Base-by-base conservation (phyloP, 2,113 vertebrate genomes). In the Baryphthengus martii region DNA sequence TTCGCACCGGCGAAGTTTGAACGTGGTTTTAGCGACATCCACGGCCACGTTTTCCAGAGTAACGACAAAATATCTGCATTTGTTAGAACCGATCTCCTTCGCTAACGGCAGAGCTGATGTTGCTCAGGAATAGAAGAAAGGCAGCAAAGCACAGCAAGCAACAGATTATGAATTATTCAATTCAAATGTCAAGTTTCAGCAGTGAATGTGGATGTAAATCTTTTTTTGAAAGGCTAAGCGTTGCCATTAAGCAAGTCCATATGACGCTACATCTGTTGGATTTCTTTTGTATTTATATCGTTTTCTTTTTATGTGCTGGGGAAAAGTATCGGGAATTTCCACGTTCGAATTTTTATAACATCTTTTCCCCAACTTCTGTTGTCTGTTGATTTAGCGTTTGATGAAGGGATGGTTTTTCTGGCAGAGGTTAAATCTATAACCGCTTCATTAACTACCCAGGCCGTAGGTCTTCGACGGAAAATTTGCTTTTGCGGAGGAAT, bases 171-270 rank as follows among this genome's bases (percentile, higher is more conserved):
- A 77, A 85, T 96, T 88, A 94, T 86, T 96, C 93, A 62, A 78
- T 71, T 58, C 75, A 90, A 94, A 95, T 86, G 92, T 77, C 93
- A 93, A 83, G 67, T 86, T 88, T 89, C 33, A 91, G 90, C 20
- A 47, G 82, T 23, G 71, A 28, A 58, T 40, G 42, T 80, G n/a
- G 82, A 75, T 91, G 85, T 91, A 94, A 92, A 94, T 95, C 89
- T 83, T 76, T 83, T 79, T 93, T 74, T 80, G 94, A 78, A 74
- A 88, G 92, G 93, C 90, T 90, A 77, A 90, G 65, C 17, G 0
- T 67, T 96, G 95, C 90, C 82, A 96, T 94, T 97, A 94, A 96
- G 96, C 93, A 31, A 13, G 75, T 91, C 95, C 94, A 90, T 95
- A 82, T 96, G 95, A 94, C 16, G 10, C 82, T 74, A 2, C 93